Evolutionary conservation across 1,140 invertebrate species (phyloP).

Genomic region (Drosophila pallidifrons): DNA sequence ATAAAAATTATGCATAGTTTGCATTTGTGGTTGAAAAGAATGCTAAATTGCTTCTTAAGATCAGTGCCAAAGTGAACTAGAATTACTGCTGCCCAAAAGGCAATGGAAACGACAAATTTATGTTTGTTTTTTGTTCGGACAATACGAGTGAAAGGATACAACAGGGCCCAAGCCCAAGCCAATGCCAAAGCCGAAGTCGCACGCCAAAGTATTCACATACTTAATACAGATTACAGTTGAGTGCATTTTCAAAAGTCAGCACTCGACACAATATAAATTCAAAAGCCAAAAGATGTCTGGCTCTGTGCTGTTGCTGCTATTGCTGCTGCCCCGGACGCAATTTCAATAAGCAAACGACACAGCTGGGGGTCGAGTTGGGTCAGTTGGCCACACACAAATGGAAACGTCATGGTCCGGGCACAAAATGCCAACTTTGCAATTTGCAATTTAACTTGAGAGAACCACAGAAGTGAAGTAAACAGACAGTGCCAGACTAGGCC

Average conservation of each 20-base stretch:
- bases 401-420: slow-evolving; percentile 56
- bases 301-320: neutral
- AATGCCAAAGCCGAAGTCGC: neutral
- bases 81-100: slow-evolving; percentile 16
- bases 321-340: slow-evolving; percentile 39
- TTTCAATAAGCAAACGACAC: slow-evolving; percentile 65
- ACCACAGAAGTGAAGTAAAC: slow-evolving; percentile 68
- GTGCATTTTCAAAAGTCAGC: slow-evolving; percentile 76
- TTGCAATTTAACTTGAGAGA: slow-evolving; percentile 59
- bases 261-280: slow-evolving; percentile 76
- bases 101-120: slow-evolving; percentile 58
- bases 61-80: neutral
- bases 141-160: slow-evolving; percentile 6
- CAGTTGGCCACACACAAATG: slow-evolving; percentile 63
- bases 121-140: slow-evolving; percentile 20
- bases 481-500: slow-evolving; percentile 55
- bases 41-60: slow-evolving; percentile 12
- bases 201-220: slow-evolving; percentile 38
- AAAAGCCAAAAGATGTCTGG: slow-evolving; percentile 55
- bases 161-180: neutral
- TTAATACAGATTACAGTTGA: slow-evolving; percentile 77
- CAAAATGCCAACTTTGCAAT: slow-evolving; percentile 71
- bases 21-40: slow-evolving; percentile 45
- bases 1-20: slow-evolving; percentile 52
- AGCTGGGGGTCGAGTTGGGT: slow-evolving; percentile 64